These are phyloP conservation scores for Bombus terrestris DNA, from an alignment of 1,140 invertebrate genomes.

Conservation along the genomic window DNA sequence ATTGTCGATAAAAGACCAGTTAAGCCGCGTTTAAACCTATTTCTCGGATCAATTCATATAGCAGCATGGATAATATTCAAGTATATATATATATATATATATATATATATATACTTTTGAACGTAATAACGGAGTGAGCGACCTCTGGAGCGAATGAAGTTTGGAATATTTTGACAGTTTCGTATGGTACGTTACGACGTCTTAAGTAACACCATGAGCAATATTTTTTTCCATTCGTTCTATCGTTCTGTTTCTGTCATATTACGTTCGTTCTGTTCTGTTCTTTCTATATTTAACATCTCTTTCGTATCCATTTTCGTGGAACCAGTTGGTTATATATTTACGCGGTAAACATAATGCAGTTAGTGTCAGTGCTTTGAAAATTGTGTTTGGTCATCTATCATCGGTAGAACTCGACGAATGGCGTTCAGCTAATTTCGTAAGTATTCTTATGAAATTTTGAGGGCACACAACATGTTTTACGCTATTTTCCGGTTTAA, in stretches of 20 bases:
- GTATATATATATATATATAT: background rate
- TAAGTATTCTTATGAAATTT: constrained; percentile 31
- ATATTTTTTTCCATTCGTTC: background rate
- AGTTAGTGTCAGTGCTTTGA: background rate
- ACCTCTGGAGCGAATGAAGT: background rate
- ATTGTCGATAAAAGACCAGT: background rate
- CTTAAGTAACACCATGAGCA: background rate
- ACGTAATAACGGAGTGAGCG: too few species aligned
- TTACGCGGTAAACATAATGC: background rate
- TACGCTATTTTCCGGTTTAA: background rate
- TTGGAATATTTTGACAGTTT: background rate
- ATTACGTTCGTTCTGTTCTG: constrained; percentile 1
- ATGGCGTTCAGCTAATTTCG: constrained; percentile 14
- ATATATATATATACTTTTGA: background rate
- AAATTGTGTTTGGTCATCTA: constrained; percentile 7
- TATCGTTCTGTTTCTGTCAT: background rate
- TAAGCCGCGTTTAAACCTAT: background rate
- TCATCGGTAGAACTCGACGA: constrained; percentile 4
- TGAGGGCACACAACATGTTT: background rate
- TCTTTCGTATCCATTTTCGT: background rate
- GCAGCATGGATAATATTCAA: background rate
- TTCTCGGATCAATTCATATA: background rate
- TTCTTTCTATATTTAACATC: background rate
- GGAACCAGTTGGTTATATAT: background rate
- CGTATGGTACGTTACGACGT: too few species aligned